Evolutionary conservation across 2,888 invertebrate genomes (phyloP).

Genomic region (Anthophora plumipes): DNA sequence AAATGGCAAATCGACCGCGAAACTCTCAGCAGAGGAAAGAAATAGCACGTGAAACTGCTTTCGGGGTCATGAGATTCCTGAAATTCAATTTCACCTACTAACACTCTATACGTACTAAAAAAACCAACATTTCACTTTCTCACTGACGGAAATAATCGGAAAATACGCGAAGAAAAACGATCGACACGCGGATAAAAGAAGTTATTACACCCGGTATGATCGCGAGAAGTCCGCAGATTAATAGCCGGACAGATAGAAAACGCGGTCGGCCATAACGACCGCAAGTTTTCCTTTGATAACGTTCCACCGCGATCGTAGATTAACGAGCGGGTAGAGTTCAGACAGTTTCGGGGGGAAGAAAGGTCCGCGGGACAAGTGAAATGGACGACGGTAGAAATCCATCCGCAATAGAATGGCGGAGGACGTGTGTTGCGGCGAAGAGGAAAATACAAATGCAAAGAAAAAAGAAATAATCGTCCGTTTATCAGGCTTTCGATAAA

Average conservation of each 20-base stretch:
- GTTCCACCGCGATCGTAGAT: constrained; percentile 48
- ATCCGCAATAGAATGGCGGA: neutral
- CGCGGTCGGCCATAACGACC: constrained; percentile 57
- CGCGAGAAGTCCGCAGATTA: constrained; percentile 50
- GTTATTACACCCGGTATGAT: constrained; percentile 28
- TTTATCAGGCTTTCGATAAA: constrained; percentile 48
- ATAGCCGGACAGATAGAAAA: constrained; percentile 65
- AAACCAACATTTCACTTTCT: constrained; percentile 14
- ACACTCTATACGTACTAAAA: neutral
- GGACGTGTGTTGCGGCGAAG: neutral
- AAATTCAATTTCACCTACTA: neutral
- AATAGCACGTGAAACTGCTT: neutral
- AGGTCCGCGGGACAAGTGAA: constrained; percentile 4
- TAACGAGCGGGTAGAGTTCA: constrained; percentile 49
- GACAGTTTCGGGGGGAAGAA: constrained; percentile 31
- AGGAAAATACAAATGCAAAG: no score
- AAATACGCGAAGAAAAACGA: neutral
- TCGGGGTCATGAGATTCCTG: neutral
- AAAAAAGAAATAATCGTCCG: no score
- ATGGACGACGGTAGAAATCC: neutral
- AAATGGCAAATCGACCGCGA: no score
- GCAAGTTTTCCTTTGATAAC: constrained; percentile 66
- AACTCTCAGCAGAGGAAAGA: no score
- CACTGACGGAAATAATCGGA: neutral
- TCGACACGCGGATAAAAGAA: constrained; percentile 38